Evolutionary conservation across 1,140 invertebrate genomes (phyloP), one percentile per base, ranked within the genome.

Genomic region (Penaeus chinensis): DNA sequence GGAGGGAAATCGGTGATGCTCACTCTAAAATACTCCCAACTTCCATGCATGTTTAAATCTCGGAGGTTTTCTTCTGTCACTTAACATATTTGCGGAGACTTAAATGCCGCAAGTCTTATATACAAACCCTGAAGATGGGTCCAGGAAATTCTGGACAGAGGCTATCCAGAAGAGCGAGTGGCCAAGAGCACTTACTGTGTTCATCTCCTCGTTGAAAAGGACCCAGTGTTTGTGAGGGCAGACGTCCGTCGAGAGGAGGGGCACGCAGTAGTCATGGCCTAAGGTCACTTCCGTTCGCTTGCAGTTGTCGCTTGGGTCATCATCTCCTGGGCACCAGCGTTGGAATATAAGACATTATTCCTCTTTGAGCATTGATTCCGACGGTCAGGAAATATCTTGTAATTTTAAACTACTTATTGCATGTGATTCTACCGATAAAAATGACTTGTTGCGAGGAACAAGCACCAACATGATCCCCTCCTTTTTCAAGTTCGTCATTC

Each of bases 171-270:
- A 63, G 27, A 27, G 16, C 32, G 18, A 27, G 27, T 3, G 19
- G 11, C 71, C 0, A 16, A 19, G 4, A 27, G 16, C 13, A 87
- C 62, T 65, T 62, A 90, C 90, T 89, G 66, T 89, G 18, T 87
- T 74, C 27, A 81, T 90, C 18, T 90, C 82, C 2, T 69, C 62
- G 87, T 90, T 90, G 63, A 90, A 88, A 22, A 90, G 89, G 16
- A 90, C 89, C 90, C 90, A 90, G 84, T 90, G 90, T n/a, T 77
- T 84, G 87, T 89, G 83, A 20, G 90, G 87, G 71, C 90, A 90
- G 61, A 65, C 69, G 7, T 66, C 54, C 0, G 88, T 79, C 10
- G 89, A 89, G 7, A 90, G 87, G 13, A 90, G 82, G 3, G 54
- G 79, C 5, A 85, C 89, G 61, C 90, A 90, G 2, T 81, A 19